Base-by-base conservation (phyloP, 2,797 vertebrate species). In the Melanotaenia nigrans region DNA sequence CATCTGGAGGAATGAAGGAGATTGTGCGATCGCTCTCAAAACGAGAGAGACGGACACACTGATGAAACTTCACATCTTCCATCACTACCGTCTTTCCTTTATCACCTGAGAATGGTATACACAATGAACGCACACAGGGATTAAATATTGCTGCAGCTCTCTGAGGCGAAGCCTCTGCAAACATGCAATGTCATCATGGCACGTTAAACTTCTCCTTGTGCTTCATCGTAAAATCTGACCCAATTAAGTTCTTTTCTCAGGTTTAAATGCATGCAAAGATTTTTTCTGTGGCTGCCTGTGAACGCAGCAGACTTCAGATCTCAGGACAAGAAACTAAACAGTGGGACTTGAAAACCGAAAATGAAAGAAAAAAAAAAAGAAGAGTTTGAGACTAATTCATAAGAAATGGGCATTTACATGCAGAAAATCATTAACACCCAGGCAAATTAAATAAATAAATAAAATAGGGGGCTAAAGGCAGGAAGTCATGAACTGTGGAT, bases 1-100 rank as follows among this genome's bases (percentile, higher is more conserved):
- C 97, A 0, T 97, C 97, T 0, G 97, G 97, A 0, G 97, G 97
- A 79, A 98, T 95, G 91, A 98, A 98, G 73, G 96, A 96, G 89
- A 98, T 98, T 20, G 97, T 98, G 4, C 97, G 93, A 88, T 98
- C 96, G 0, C 91, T 96, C 65, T 98, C 97, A 2, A 98, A 98
- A 16, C 97, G 96, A 0, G 97, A 97, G 0, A 98, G 95, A 0
- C 97, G 94, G 12, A 98, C 97, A 0, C 97, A 98, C 91, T 98
- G 97, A 87, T 98, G 97, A 83, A 98, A 98, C 82, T 97, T 98
- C 3, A 98, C 97, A 0, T 98, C 97, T 82, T 98, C 97, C 92
- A 98, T 95, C 62, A 95, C 85, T 81, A 98, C 97, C 0, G 96
- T 96, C 71, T 97, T 97, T 75, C 96, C 97, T 67, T 95, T 97